Base-by-base conservation (phyloP, 64 coral and sea anemone genomes). In the Montipora cactus region DNA sequence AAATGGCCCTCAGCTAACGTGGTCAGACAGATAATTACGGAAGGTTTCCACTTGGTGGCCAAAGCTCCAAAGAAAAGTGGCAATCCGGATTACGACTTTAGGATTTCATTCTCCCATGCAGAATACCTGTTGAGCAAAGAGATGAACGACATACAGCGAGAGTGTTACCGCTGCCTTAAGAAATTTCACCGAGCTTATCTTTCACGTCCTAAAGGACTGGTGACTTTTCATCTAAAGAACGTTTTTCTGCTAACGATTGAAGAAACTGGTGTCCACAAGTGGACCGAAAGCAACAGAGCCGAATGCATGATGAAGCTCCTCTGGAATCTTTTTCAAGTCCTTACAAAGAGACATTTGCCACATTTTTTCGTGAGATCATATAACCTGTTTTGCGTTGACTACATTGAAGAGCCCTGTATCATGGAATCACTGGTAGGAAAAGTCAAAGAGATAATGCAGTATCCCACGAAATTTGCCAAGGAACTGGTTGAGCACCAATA, bases 141-240 rank as follows among this genome's bases (percentile, higher is more conserved):
- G 23, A 89, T 94, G 92, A 89, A 48, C 44, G 79, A 22, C n/a
- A 48, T 89, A 14, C 92, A 94, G 51, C 87, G 88, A 10, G 67
- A 94, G 5, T 94, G 87, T 16, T 94, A 94, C 78, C 78, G 92
- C 11, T 94, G 92, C 15, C 28, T 94, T 2, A 94, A 94, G 44
- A 79, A 75, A 45, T 89, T 70, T 62, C 67, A 94, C 74, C 87
- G 81, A 14, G 87, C 67, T 1, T 94, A 89, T 67, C 78, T 89
- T 4, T 15, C 14, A 8, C 3, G 13, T 14, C 23, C 57, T 11
- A 44, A 64, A 13, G 28, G 80, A 53, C 74, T 94, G 69, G 87
- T 76, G 50, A 89, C 86, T 47, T 94, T 83, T 61, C 92, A 94
- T 44, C 80, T 94, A 16, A 94, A 94, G 81, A 94, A 87, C 18